Base-by-base conservation (phyloP, 2,113 vertebrate species). In the Cottus gobio region DNA sequence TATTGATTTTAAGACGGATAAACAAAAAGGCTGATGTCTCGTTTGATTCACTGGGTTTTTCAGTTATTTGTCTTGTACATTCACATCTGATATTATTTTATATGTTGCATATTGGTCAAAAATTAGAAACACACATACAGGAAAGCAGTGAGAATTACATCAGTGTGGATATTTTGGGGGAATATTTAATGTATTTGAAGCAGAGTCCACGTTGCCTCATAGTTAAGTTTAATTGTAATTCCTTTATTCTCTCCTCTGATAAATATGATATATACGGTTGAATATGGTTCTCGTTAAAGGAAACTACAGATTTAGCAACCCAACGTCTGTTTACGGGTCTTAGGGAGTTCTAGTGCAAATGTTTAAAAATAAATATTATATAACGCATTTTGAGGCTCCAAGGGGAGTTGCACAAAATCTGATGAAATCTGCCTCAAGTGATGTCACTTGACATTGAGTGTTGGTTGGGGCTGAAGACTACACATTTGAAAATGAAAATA, bases 41-140 rank as follows among this genome's bases (percentile, higher is more conserved):
- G 6, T 77, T 42, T 81, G 37, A 77, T 31, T 67, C 58, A 24
- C 37, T 54, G 61, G 71, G 77, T 75, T 70, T 64, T 66, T 84
- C 60, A 24, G 0, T 36, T 48, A 36, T 64, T 70, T 26, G 26
- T 62, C 28, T 70, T 46, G 4, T n/a, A 3, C n/a, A 2, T 57
- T 67, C 37, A 36, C 5, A 30, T 50, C 8, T 52, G 4, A 79
- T 31, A 28, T 68, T 18, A n/a, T 54, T 66, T 9, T 28, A 36
- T 67, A 31, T 66, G 34, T 31, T 44, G 8, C 11, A 9, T 24
- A 12, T n/a, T n/a, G 31, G 58, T 12, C 3, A 4, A 22, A 26
- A 4, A 34, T n/a, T n/a, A 15, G 5, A 37, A 61, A 30, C 4
- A 0, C 2, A 9, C 31, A 12, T 1, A 31, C 2, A 36, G 34